Conservation (phyloP, 2,888 invertebrate genomes). For the Hemicrepidius hirtus region DNA sequence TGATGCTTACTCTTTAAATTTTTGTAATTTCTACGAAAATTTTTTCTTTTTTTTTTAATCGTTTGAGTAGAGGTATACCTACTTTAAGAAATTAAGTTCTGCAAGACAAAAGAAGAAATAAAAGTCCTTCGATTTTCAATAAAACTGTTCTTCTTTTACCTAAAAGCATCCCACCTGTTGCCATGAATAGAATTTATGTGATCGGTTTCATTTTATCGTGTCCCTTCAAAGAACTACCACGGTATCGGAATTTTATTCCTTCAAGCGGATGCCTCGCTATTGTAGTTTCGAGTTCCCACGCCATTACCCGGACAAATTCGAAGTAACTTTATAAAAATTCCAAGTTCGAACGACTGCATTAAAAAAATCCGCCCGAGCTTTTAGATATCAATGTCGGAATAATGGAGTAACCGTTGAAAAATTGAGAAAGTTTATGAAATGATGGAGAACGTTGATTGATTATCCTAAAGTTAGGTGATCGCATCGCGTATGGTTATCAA, state of each 20-base stretch:
- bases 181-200: constrained; percentile 47
- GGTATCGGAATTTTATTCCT: constrained; percentile 21
- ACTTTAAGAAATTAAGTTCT: too few species aligned
- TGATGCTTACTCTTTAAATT: too few species aligned
- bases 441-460: constrained; percentile 64
- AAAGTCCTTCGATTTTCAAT: background rate
- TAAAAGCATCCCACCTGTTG: constrained; percentile 44
- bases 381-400: constrained; percentile 59
- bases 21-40: too few species aligned
- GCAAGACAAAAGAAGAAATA: background rate
- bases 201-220: constrained; percentile 45
- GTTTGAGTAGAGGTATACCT: too few species aligned
- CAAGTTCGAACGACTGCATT: constrained; percentile 15
- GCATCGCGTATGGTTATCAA: constrained; percentile 63
- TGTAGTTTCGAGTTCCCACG: constrained; percentile 26
- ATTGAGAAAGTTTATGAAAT: constrained; percentile 63
- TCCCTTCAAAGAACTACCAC: constrained; percentile 24
- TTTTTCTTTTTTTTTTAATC: too few species aligned
- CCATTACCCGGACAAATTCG: constrained; percentile 2
- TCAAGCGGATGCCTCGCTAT: constrained; percentile 11
- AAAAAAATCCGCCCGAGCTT: constrained; percentile 18
- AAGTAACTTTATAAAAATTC: constrained; percentile 27
- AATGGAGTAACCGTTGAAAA: constrained; percentile 62
- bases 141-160: constrained; percentile 1
- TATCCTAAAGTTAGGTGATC: constrained; percentile 56